Evolutionary conservation across 2,888 invertebrate species (phyloP).

Genomic region (Drosophila aldrichi): DNA sequence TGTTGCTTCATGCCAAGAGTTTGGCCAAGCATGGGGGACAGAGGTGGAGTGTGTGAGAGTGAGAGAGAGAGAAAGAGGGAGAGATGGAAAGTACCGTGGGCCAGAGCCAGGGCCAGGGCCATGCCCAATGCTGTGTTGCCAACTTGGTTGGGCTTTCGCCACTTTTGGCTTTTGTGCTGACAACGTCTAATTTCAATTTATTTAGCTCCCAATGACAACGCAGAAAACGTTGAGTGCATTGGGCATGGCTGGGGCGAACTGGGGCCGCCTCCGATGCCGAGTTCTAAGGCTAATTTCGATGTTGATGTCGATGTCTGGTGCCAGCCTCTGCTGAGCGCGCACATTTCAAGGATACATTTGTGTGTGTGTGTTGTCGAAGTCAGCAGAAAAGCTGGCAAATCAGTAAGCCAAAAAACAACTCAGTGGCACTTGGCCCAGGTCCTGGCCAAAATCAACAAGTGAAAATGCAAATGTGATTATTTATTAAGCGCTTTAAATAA

Average conservation of each 20-base stretch:
- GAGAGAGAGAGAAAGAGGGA: not conserved
- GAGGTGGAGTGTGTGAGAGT: not conserved
- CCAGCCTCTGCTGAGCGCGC: slow-evolving; percentile 49
- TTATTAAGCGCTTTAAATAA: slow-evolving; percentile 78
- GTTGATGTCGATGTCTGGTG: slow-evolving; percentile 51
- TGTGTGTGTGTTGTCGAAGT: slow-evolving; percentile 30
- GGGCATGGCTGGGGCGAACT: not conserved
- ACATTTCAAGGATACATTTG: slow-evolving; percentile 47
- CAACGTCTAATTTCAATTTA: slow-evolving; percentile 78
- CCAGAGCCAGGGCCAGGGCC: slow-evolving; percentile 6
- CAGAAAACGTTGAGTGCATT: slow-evolving; percentile 68
- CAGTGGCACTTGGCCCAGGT: slow-evolving; percentile 24
- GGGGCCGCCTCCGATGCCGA: not conserved
- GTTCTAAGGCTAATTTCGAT: slow-evolving; percentile 50
- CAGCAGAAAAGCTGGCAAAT: slow-evolving; percentile 45
- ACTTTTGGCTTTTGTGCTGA: slow-evolving; percentile 71
- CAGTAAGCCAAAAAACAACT: slow-evolving; percentile 26
- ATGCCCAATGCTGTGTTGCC: slow-evolving; percentile 1
- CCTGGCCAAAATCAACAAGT: slow-evolving; percentile 76
- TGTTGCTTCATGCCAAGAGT: slow-evolving; percentile 33
- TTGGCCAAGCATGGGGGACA: not conserved
- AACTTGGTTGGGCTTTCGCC: slow-evolving; percentile 34
- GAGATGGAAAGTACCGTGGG: not conserved
- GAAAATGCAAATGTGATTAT: slow-evolving; percentile 82
- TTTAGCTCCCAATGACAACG: slow-evolving; percentile 76